Base-by-base conservation (phyloP, 2,113 vertebrate genomes). In the Notiomystis cincta region DNA sequence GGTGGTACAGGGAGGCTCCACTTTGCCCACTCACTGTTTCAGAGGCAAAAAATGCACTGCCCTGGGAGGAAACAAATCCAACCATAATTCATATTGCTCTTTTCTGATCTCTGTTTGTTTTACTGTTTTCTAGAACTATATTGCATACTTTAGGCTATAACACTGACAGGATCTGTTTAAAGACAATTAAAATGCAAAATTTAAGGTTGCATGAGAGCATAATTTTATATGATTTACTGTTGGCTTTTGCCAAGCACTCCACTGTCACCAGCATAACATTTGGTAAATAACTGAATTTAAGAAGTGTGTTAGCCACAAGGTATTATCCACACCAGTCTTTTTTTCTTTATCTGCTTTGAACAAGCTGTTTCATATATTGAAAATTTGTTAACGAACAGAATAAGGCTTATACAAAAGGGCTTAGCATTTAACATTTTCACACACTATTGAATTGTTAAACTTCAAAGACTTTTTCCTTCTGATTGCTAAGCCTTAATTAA, bases 171-270 rank as follows among this genome's bases (percentile, higher is more conserved):
- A 80, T 95, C 90, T 82, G 78, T 90, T 95, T 94, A 82, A 94
- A 96, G 79, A 95, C 95, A 96, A 95, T 96, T 97, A 96, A 97
- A 96, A 97, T 96, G 94, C 89, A 96, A 94, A 95, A 94, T 87
- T 92, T 95, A 89, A 93, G 65, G 54, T 91, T 96, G 24, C 81
- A 69, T 57, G 61, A 62, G 93, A 89, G 71, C 81, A 58, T 89
- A 93, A 90, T 96, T 96, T 96, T 87, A 19, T n/a, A 75, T 94
- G 61, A 97, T 97, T 97, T 97, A 96, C 51, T 91, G 31, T 64
- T 65, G 5, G 50, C 69, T 93, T 94, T 93, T 95, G 83, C 78
- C 92, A 95, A 92, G 82, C 54, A 64, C 51, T 94, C 47, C 22
- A 37, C 69, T 95, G 87, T 94, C 84, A 95, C 87, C 54, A 87